Evolutionary conservation across 2,888 invertebrate genomes (phyloP), one percentile per base, ranked within the genome.

Genomic region (Drosophila kanekoi): DNA sequence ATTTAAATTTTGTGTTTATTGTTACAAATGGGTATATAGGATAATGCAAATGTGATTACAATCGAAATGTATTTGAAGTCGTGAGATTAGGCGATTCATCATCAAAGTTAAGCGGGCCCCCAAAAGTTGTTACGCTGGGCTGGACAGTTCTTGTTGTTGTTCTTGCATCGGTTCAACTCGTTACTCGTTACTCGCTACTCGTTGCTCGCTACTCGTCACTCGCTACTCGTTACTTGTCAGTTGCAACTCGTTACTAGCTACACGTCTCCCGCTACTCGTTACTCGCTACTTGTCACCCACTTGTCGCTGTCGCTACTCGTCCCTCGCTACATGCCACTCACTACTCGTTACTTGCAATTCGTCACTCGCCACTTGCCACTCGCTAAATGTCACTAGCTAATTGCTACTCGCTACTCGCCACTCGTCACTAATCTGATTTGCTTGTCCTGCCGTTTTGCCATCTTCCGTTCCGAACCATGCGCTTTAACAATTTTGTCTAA

Each of bases 1-100:
- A 23, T 48, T 28, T 41, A 40, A 28, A 54, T 60, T 65, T 51
- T 37, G 52, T 66, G 44, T 65, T 74, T 70, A 60, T 65, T 75
- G 60, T 74, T 65, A 70, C 70, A 70, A 74, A 61, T 65, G 60
- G 44, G 57, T 58, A 64, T 71, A 58, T 58, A 56, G 60, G 49
- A 61, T 61, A 65, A 66, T 69, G 69, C 63, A 73, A 73, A 65
- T 75, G 32, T 66, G 52, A 52, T 43, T 53, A 71, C 75, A 74
- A 74, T 66, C 52, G 61, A 75, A 71, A 71, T 60, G 16, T 74
- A 44, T 33, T 33, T 58, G 43, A 51, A 35, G 9, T 43, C 28
- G 38, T 33, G 35, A 16, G 23, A 20, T 41, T 3, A 20, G 43
- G 60, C 54, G 54, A 47, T 23, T 58, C 32, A 63, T 38, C 6